phyloP scores from a whole-genome alignment of 2,888 invertebrate genomes.

The Pollenia amentaria region DNA sequence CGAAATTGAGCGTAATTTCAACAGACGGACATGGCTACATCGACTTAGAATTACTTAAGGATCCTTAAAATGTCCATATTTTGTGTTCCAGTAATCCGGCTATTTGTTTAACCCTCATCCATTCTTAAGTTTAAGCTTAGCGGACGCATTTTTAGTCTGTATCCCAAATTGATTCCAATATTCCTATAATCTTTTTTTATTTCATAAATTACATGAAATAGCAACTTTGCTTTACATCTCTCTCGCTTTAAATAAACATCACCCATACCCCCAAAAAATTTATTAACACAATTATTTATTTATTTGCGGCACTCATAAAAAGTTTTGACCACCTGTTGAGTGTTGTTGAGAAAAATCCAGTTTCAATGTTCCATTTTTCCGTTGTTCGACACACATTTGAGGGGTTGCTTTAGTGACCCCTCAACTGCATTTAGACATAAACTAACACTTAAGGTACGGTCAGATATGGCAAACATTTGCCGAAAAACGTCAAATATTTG shows the following conservation, averaged over 20 bases:
- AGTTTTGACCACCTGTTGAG: constrained; percentile 56
- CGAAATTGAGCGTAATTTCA: no score
- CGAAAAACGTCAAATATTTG: no score
- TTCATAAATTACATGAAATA: background rate
- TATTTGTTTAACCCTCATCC: no score
- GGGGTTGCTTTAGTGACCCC: background rate
- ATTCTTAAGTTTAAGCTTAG: no score
- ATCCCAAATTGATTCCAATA: no score
- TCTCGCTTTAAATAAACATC: background rate
- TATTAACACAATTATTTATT: background rate
- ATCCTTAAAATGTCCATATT: no score
- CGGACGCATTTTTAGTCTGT: no score
- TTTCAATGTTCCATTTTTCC: constrained; percentile 40
- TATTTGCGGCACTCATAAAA: constrained; percentile 10
- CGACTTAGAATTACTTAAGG: no score
- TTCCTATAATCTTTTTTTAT: background rate
- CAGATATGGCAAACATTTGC: no score
- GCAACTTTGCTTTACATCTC: background rate
- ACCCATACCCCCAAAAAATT: background rate
- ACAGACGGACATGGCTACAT: no score
- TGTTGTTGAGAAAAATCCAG: constrained; percentile 30
- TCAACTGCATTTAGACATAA: background rate
- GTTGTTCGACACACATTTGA: constrained; percentile 19
- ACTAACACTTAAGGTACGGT: background rate
- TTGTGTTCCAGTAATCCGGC: no score